Evolutionary conservation across 2,797 vertebrate genomes (phyloP).

Genomic region (Staurois parvus): DNA sequence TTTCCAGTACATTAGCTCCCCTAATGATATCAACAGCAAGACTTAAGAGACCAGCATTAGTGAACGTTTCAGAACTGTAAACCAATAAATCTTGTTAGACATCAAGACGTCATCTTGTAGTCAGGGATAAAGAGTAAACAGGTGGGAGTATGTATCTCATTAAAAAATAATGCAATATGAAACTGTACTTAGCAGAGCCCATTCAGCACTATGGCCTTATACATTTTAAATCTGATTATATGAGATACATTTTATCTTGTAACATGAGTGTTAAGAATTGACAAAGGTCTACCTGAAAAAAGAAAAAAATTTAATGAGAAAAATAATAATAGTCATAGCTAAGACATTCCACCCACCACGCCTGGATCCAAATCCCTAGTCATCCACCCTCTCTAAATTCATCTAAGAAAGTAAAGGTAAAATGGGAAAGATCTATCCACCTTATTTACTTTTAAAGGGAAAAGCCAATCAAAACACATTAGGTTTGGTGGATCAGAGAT

Average conservation of each 20-base stretch:
- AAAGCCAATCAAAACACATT: no score
- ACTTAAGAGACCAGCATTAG: slow-evolving; percentile 26
- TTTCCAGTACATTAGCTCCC: slow-evolving; percentile 12
- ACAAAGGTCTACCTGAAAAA: not conserved
- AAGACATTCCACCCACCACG: no score
- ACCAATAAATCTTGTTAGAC: slow-evolving; percentile 59
- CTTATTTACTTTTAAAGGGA: no score
- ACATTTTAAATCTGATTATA: not conserved
- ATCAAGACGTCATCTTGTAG: slow-evolving; percentile 51
- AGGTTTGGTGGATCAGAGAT: no score
- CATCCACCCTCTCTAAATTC: no score
- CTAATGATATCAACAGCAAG: slow-evolving; percentile 53
- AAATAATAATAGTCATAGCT: not conserved
- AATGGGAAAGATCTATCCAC: no score
- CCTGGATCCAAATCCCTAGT: no score
- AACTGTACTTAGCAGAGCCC: slow-evolving; percentile 14
- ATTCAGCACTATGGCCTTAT: not conserved
- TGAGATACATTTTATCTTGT: not conserved
- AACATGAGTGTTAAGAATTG: not conserved
- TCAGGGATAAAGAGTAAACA: slow-evolving; percentile 51
- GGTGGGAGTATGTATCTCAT: slow-evolving; percentile 53
- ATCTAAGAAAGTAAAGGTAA: no score
- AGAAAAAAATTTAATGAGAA: not conserved
- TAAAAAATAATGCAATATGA: slow-evolving; percentile 46
- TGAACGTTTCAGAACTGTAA: slow-evolving; percentile 37